These are phyloP conservation scores for Anas capensis DNA, from an alignment of 2,797 vertebrate genomes.

Conservation along the genomic window DNA sequence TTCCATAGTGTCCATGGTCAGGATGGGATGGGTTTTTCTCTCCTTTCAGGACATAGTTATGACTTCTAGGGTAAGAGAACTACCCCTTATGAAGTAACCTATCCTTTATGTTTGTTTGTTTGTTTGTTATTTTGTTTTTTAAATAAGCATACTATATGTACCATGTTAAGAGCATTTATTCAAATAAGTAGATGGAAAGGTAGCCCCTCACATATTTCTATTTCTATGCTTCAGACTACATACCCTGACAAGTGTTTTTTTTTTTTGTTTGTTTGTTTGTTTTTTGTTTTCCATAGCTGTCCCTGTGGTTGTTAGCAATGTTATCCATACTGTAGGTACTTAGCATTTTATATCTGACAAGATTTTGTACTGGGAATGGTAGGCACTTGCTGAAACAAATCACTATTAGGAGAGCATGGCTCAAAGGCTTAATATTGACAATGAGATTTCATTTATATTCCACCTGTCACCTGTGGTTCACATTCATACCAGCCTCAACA, in stretches of 20 bases:
- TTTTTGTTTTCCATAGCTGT: not conserved
- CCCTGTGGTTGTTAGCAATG: not conserved
- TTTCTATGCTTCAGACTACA: not conserved
- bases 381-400: not conserved
- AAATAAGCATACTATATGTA: not conserved
- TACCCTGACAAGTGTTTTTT: not conserved
- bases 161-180: not conserved
- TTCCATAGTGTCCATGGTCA: not conserved
- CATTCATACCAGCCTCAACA: not conserved
- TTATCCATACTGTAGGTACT: not conserved
- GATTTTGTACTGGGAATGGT: not conserved
- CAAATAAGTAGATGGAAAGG: not conserved
- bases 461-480: not conserved
- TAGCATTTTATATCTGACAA: not conserved
- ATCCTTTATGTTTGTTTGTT: not conserved
- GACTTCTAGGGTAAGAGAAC: not conserved
- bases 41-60: not conserved
- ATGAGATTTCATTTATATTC: not conserved
- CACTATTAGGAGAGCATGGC: not conserved
- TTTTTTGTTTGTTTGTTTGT: not conserved
- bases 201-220: rapidly evolving
- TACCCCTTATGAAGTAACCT: not conserved
- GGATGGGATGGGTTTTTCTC: not conserved
- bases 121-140: not conserved
- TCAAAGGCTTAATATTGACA: not conserved